Percentiles rank a stretch among this genome's conserved stretches.
Evolutionary conservation across 2,888 invertebrate species (phyloP).

Genomic region (Harpalus rufipes): DNA sequence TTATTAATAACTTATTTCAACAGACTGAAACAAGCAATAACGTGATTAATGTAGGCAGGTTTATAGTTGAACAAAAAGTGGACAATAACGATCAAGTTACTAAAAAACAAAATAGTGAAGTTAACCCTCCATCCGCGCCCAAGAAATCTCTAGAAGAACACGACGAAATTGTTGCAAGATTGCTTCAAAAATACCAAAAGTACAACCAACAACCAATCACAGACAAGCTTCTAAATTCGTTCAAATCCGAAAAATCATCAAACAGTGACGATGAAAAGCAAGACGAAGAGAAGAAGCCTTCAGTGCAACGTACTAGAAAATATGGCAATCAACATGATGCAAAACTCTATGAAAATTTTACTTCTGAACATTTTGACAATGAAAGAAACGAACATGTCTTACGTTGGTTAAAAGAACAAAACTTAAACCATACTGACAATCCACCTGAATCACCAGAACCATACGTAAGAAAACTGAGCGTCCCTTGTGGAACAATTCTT

Average conservation of each 20-base stretch:
- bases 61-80: slow-evolving; percentile 68
- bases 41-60: slow-evolving; percentile 68
- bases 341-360: slow-evolving; percentile 75
- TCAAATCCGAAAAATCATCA: slow-evolving; percentile 52
- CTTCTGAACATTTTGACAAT: slow-evolving; percentile 74
- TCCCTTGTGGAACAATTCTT: slow-evolving; percentile 63
- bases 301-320: slow-evolving; percentile 63
- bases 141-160: slow-evolving; percentile 73
- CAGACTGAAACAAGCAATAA: slow-evolving; percentile 71
- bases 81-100: slow-evolving; percentile 63
- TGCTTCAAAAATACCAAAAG: slow-evolving; percentile 76
- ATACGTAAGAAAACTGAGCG: slow-evolving; percentile 51
- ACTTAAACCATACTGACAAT: slow-evolving; percentile 68
- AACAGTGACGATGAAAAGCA: slow-evolving; percentile 48
- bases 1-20: slow-evolving; percentile 76
- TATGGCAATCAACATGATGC: slow-evolving; percentile 72
- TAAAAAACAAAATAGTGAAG: slow-evolving; percentile 65
- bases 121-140: slow-evolving; percentile 63
- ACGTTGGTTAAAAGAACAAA: slow-evolving; percentile 76
- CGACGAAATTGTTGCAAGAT: slow-evolving; percentile 76
- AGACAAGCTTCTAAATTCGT: slow-evolving; percentile 75
- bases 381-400: slow-evolving; percentile 76
- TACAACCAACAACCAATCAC: slow-evolving; percentile 75
- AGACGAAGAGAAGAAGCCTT: slow-evolving; percentile 31
- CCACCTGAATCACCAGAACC: slow-evolving; percentile 33